Evolutionary conservation across 2,888 invertebrate species (phyloP).

Genomic region (Notodonta ziczac): DNA sequence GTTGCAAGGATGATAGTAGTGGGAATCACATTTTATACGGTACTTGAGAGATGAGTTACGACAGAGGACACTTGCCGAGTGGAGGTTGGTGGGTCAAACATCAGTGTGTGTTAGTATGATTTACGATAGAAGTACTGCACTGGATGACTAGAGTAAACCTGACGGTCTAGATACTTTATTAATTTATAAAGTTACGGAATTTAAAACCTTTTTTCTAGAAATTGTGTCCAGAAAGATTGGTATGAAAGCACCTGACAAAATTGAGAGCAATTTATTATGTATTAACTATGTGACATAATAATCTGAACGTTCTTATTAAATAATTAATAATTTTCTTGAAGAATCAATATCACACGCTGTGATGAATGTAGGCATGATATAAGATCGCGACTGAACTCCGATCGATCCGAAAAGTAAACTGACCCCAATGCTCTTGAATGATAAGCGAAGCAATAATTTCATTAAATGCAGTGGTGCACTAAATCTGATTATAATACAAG

Average conservation of each 20-base stretch:
- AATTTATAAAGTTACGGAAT: no score
- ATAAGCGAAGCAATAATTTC: conserved; percentile 38
- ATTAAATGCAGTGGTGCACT: conserved; percentile 46
- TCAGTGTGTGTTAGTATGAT: not conserved
- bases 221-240: no score
- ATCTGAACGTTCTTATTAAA: no score
- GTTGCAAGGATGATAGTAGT: conserved; percentile 34
- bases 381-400: not conserved
- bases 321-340: no score
- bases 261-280: no score
- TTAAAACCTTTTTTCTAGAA: no score
- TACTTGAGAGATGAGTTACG: not conserved
- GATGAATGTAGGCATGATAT: no score
- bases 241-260: no score
- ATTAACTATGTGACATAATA: no score
- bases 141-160: no score
- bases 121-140: no score
- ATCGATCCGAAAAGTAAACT: conserved; percentile 8
- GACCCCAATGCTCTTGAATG: conserved; percentile 37
- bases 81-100: not conserved
- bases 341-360: not conserved
- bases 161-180: no score
- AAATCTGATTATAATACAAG: conserved; percentile 49
- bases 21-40: conserved; percentile 11
- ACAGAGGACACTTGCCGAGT: not conserved